phyloP scores from a whole-genome alignment of 2,888 invertebrate genomes.

The Calliscelio sp. region DNA sequence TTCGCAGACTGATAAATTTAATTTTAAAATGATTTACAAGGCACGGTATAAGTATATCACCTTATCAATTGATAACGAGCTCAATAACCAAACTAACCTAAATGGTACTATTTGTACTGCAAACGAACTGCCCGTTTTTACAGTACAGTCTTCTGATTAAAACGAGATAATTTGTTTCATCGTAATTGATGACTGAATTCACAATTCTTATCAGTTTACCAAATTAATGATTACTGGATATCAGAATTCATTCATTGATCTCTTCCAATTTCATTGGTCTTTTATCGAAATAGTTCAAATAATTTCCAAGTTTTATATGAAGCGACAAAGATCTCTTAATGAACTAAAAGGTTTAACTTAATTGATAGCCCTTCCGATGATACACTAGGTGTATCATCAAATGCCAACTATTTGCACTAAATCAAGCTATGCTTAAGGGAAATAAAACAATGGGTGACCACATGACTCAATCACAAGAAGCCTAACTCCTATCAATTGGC shows the following conservation, averaged over 20 bases:
- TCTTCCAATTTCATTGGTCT: too few species aligned
- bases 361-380: too few species aligned
- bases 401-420: too few species aligned
- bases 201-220: too few species aligned
- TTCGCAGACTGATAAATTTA: slow-evolving; percentile 18
- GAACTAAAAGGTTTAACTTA: too few species aligned
- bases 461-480: neutral
- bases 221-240: too few species aligned
- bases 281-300: too few species aligned
- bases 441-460: neutral
- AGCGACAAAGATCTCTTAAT: too few species aligned
- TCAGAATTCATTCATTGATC: too few species aligned
- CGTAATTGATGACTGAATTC: neutral
- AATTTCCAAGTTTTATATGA: too few species aligned
- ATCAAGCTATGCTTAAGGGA: neutral
- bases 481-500: neutral
- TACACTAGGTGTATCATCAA: too few species aligned
- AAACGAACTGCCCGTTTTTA: neutral
- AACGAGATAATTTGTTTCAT: neutral
- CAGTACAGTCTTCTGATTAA: slow-evolving; percentile 1
- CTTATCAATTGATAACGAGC: slow-evolving; percentile 49
- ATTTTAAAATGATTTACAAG: slow-evolving; percentile 33
- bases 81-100: slow-evolving; percentile 52
- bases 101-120: slow-evolving; percentile 28
- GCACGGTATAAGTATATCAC: slow-evolving; percentile 3